Evolutionary conservation across 1,140 invertebrate species (phyloP), one percentile per base, ranked within the genome.

Genomic region (Bradysia coprophila): DNA sequence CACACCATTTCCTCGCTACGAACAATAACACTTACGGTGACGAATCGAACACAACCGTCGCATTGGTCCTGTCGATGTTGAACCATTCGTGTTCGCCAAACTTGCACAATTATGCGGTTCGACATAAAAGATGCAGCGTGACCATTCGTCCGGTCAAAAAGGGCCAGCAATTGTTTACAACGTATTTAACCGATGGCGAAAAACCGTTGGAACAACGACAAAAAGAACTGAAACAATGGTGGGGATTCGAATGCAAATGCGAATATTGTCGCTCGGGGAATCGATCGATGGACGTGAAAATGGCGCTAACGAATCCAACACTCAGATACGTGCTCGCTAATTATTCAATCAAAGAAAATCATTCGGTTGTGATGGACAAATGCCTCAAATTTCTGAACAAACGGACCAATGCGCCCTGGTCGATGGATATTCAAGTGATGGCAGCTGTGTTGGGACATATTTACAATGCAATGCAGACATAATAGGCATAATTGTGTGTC

Each of bases 11-110:
- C 18, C 32, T 34, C 4, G 32, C 18, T 13, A 34, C 13, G 3
- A 34, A 34, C n/a, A 34, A 13, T 3, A 34, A 34, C 18, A 15
- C 32, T 15, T 15, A 15, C 11, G 18, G n/a, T 3, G 18, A 16
- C 32, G 18, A 34, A 34, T 34, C 32, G 18, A 34, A 13, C 4
- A 34, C 18, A 5, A 15, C 32, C 11, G 32, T 34, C 5, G n/a
- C 18, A 13, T 15, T 15, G 5, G 11, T 34, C 3, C 3, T 34
- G 13, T 41, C 40, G 13, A 15, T 41, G 19, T 13, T 41, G 24
- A 41, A 41, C 34, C 40, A 41, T 32, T 41, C 40, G 3, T 34
- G 32, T 13, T 5, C 13, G 11, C 32, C 32, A 16, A 34, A 34
- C 18, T 5, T 34, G 4, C 18, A 34, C 11, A 13, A 34, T 34